Conservation (phyloP, 2,113 vertebrate species). For the Sylvilagus bachmani region DNA sequence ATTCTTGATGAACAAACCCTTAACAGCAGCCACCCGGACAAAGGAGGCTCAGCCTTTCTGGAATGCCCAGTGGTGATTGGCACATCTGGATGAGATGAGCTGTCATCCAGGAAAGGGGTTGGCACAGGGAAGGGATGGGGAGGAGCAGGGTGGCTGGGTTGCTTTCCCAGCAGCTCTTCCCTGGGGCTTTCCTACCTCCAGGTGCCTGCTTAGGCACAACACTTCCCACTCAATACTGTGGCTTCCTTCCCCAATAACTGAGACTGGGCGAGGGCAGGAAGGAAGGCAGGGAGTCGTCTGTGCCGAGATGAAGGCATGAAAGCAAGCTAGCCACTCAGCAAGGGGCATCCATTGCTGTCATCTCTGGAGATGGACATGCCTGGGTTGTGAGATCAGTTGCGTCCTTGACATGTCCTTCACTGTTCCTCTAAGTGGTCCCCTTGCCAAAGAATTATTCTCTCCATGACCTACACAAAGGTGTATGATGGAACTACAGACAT, state of each 20-base stretch:
- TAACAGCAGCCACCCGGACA: background rate
- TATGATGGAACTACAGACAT: background rate
- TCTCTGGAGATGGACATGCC: background rate
- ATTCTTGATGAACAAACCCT: conserved; percentile 55
- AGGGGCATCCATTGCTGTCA: fast-evolving
- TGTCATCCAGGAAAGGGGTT: background rate
- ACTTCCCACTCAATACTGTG: background rate
- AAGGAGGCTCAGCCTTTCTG: conserved; percentile 6
- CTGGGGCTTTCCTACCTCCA: background rate
- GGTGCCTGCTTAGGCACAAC: background rate
- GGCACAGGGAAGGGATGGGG: background rate
- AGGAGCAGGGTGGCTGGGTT: background rate
- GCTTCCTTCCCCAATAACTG: background rate
- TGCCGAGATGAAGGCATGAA: background rate
- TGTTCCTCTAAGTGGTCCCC: background rate
- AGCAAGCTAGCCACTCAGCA: background rate
- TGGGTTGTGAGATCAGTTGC: background rate
- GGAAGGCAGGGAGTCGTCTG: background rate
- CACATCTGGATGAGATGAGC: background rate
- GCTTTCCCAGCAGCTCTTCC: background rate
- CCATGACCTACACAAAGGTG: background rate
- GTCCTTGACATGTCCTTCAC: conserved; percentile 44
- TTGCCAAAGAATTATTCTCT: conserved; percentile 7
- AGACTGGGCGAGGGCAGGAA: background rate
- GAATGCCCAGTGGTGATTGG: background rate